Evolutionary conservation across 2,113 vertebrate genomes (phyloP), one percentile per base, ranked within the genome.

Genomic region (Cheirogaleus medius): DNA sequence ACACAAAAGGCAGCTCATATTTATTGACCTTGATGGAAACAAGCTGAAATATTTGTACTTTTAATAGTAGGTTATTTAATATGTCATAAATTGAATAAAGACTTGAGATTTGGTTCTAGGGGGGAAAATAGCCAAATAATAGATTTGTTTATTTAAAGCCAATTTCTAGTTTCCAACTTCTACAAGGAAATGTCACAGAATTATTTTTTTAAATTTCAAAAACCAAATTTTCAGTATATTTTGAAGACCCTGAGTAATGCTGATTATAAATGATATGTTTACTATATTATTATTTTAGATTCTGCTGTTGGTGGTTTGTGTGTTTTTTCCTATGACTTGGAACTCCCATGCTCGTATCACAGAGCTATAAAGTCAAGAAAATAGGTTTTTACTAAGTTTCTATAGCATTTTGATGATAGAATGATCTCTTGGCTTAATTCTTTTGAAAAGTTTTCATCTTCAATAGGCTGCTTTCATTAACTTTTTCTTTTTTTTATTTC

Each of bases 371-470:
- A 58, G 8, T 71, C 12, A 89, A 52, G 3, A 69, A 91, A 90
- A 82, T 11, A 10, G 20, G 6, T 63, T 92, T 94, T 82, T 64
- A 27, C 23, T 76, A 27, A 63, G 12, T 81, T 84, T 93, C 56
- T 54, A 29, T 39, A 34, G 27, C 29, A 56, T 23, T 94, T 71
- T n/a, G 87, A 73, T 93, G 23, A 49, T 32, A 34, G 21, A 47
- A 58, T 49, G 23, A 84, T 80, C 71, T 93, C 39, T 54, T 95
- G 69, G 56, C 69, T 94, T 97, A 82, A 63, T 63, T 89, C 39
- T 91, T 89, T 92, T 42, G 91, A 85, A 94, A 90, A 60, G 11
- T 85, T 88, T 81, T 73, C 58, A 82, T 85, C 29, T 90, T 92
- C 7, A 0, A 7, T 63, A 74, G 18, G 32, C n/a, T 23, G 52